phyloP scores from a whole-genome alignment of 2,888 invertebrate species.

The Clanis bilineata region DNA sequence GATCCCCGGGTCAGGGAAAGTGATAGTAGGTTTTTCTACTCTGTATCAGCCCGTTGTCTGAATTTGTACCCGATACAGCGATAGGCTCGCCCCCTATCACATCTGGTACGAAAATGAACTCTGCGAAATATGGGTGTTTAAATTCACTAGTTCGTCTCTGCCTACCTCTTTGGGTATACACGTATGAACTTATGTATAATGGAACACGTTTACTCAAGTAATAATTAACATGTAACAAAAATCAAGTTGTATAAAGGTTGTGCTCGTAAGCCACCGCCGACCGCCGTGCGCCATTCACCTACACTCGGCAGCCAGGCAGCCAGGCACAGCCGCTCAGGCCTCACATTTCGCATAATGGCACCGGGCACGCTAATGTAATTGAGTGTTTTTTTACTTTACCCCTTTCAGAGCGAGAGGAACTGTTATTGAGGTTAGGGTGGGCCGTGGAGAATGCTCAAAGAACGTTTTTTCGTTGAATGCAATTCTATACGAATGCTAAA shows the following conservation, averaged over 20 bases:
- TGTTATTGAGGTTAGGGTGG: constrained; percentile 45
- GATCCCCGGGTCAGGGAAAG: too few relatives aligned
- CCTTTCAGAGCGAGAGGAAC: constrained; percentile 52
- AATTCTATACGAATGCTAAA: constrained; percentile 27
- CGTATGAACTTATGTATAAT: too few relatives aligned
- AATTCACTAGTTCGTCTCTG: too few relatives aligned
- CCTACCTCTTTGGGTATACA: too few relatives aligned
- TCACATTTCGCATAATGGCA: constrained; percentile 56
- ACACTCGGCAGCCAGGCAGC: background rate
- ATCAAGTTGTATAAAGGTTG: constrained; percentile 29
- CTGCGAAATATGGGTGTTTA: too few relatives aligned
- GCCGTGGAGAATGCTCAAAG: constrained; percentile 18
- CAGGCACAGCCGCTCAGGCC: constrained; percentile 18
- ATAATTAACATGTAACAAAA: constrained; percentile 38
- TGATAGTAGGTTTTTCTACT: too few relatives aligned
- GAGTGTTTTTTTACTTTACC: constrained; percentile 54
- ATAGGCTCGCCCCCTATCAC: too few relatives aligned
- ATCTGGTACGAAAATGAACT: too few relatives aligned
- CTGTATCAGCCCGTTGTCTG: too few relatives aligned
- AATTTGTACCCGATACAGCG: too few relatives aligned
- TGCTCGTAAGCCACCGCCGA: background rate
- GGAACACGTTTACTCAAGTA: constrained; percentile 7
- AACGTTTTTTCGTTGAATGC: constrained; percentile 34
- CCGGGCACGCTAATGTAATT: constrained; percentile 71
- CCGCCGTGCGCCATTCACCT: background rate